Conservation (phyloP, 2,113 vertebrate genomes). For the cat (Felis catus) region DNA sequence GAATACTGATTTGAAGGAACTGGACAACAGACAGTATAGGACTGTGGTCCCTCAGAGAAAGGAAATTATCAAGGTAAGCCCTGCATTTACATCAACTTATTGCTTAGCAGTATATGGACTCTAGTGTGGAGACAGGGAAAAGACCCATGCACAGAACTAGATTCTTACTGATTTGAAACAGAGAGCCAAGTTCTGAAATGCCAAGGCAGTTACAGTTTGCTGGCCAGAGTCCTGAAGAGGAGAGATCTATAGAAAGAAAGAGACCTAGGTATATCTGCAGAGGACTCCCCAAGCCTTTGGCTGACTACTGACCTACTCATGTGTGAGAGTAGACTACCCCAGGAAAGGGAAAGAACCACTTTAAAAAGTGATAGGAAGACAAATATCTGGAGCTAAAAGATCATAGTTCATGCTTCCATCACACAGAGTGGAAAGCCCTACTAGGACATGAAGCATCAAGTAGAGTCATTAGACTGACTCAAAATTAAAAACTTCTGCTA, state of each 20-base stretch:
- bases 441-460: neutral
- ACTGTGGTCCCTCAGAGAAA: neutral
- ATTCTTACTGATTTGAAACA: neutral
- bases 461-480: neutral
- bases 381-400: neutral
- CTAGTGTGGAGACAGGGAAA: rapidly evolving
- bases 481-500: neutral
- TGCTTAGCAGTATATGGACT: neutral
- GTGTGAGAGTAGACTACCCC: neutral
- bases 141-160: neutral
- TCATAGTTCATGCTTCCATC: neutral
- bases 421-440: neutral
- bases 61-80: neutral
- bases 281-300: neutral
- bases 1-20: neutral
- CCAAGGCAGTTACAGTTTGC: neutral
- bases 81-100: neutral
- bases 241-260: neutral
- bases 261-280: neutral
- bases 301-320: neutral
- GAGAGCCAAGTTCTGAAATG: neutral
- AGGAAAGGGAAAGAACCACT: neutral
- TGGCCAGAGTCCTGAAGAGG: neutral
- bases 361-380: neutral
- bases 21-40: neutral